phyloP scores from a whole-genome alignment of 30 jellyfish, hydroid and myxozoan species.

The Nemopilema nomurai region DNA sequence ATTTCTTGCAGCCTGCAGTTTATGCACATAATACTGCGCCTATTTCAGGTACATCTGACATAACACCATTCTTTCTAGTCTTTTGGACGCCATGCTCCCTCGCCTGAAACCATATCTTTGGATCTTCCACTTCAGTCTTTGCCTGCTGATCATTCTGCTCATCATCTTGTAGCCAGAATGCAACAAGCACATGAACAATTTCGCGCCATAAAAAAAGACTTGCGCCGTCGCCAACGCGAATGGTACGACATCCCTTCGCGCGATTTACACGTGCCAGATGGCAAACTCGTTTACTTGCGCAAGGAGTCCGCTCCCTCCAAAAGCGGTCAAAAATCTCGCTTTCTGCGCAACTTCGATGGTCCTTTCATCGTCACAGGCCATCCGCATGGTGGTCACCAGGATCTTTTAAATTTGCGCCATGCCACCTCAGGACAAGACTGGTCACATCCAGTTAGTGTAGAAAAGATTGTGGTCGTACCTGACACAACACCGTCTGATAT shows the following conservation, averaged over 20 bases:
- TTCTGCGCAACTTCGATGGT: conserved; percentile 12
- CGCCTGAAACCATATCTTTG: conserved; percentile 14
- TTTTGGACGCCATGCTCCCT: conserved; percentile 52
- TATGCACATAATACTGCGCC: conserved; percentile 56
- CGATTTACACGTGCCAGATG: conserved; percentile 14
- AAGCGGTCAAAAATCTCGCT: neutral
- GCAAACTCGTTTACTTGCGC: conserved; percentile 26
- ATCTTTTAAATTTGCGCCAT: conserved; percentile 7
- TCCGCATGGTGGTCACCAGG: conserved; percentile 2
- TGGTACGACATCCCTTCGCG: conserved; percentile 10
- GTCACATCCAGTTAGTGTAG: conserved; percentile 20
- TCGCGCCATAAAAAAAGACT: conserved; percentile 4
- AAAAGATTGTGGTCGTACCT: conserved; percentile 16
- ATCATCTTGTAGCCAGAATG: neutral
- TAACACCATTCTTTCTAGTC: conserved; percentile 25
- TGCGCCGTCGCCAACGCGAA: conserved; percentile 42
- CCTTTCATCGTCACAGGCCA: conserved; percentile 13
- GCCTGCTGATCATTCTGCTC: conserved; percentile 3
- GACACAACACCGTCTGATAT: conserved; percentile 5
- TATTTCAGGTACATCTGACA: conserved; percentile 13
- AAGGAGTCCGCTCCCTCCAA: neutral
- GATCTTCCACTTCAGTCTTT: neutral
- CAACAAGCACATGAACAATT: conserved; percentile 25
- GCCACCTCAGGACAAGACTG: conserved; percentile 9
- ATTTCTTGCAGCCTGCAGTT: conserved; percentile 46